Evolutionary conservation across 2,888 invertebrate species (phyloP).

Genomic region (Nycteola revayana): DNA sequence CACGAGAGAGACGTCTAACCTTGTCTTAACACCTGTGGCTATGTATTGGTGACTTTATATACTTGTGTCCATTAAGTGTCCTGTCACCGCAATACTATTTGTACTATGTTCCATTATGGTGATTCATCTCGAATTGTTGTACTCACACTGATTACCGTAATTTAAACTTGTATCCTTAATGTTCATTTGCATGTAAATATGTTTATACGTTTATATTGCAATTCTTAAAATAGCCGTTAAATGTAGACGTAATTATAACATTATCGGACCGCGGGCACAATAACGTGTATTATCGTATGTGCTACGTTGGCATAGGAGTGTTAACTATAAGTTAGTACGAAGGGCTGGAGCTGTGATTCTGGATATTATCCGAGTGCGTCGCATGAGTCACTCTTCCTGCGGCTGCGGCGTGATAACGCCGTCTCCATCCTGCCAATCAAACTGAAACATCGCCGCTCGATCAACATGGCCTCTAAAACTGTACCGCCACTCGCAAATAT

Average conservation of each 20-base stretch:
- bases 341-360: constrained; percentile 59
- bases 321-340: constrained; percentile 40
- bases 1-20: constrained; percentile 57
- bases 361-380: constrained; percentile 58
- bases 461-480: constrained; percentile 55
- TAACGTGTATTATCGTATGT: constrained; percentile 18
- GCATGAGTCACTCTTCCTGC: constrained; percentile 77
- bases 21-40: constrained; percentile 59
- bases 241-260: constrained; percentile 11
- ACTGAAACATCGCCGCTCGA: constrained; percentile 57
- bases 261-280: constrained; percentile 16
- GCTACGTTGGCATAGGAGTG: constrained; percentile 26
- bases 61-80: constrained; percentile 36
- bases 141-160: constrained; percentile 29
- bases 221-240: constrained; percentile 10
- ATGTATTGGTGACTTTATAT: constrained; percentile 32
- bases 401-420: constrained; percentile 65
- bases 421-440: constrained; percentile 75
- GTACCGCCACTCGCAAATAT: constrained; percentile 47
- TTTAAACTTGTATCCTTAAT: constrained; percentile 33
- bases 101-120: constrained; percentile 39
- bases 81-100: constrained; percentile 51
- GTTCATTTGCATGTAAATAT: no score
- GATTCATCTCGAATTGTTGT: constrained; percentile 45
- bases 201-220: constrained; percentile 8